Conservation (phyloP, 2,888 invertebrate species). For the Dilophus febrilis region DNA sequence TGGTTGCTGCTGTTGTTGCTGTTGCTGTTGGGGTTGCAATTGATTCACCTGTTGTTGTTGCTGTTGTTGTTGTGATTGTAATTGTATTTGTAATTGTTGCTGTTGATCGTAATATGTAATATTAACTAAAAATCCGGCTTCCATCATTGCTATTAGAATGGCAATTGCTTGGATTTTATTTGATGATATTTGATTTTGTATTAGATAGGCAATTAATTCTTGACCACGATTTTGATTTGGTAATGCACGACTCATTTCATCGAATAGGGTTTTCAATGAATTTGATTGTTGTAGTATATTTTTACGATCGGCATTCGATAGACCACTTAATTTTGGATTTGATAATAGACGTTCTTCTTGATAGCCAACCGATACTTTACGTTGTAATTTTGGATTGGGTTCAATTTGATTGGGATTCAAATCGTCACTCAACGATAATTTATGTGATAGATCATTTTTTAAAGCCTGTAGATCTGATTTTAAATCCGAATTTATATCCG, state of each 20-base stretch:
- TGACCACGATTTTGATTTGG: constrained; percentile 25
- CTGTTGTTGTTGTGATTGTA: background rate
- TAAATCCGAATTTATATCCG: constrained; percentile 60
- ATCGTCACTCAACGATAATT: constrained; percentile 15
- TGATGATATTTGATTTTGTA: constrained; percentile 26
- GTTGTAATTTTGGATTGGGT: constrained; percentile 13
- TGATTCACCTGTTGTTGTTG: background rate
- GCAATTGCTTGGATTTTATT: constrained; percentile 28
- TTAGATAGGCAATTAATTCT: constrained; percentile 24
- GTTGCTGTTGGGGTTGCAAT: background rate
- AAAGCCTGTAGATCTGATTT: constrained; percentile 59
- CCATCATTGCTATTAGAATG: constrained; percentile 28
- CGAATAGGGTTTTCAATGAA: constrained; percentile 26
- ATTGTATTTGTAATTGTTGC: background rate
- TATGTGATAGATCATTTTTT: constrained; percentile 56
- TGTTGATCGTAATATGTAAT: constrained; percentile 10
- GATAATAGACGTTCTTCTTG: constrained; percentile 44
- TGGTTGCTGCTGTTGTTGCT: too few relatives aligned
- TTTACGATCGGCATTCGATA: constrained; percentile 27
- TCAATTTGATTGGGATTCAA: constrained; percentile 9
- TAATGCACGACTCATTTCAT: constrained; percentile 25
- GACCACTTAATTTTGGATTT: constrained; percentile 17
- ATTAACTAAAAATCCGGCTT: constrained; percentile 26
- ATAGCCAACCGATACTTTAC: constrained; percentile 55
- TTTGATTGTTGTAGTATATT: constrained; percentile 30